Evolutionary conservation across 2,113 vertebrate genomes (phyloP).

Genomic region (Notarius quadriscutis): DNA sequence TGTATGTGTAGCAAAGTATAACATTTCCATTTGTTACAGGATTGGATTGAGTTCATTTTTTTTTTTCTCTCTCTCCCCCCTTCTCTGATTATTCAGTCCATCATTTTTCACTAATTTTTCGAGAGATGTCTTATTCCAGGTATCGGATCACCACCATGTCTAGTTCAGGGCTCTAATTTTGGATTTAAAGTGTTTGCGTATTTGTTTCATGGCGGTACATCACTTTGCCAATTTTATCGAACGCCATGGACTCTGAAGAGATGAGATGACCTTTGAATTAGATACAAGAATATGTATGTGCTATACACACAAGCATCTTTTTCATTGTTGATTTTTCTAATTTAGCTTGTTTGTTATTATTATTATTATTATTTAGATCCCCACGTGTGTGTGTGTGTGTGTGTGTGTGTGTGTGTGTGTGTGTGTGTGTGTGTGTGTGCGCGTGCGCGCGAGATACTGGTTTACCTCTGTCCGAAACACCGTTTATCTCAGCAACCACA

Average conservation of each 20-base stretch:
- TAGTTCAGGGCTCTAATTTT: not conserved
- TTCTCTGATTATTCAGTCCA: not conserved
- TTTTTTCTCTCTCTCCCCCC: not conserved
- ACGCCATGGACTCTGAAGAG: not conserved
- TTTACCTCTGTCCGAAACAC: too few species aligned
- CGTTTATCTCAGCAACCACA: too few species aligned
- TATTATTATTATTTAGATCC: too few species aligned
- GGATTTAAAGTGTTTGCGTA: not conserved
- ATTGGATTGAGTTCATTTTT: not conserved
- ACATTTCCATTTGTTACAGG: not conserved
- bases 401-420: too few species aligned
- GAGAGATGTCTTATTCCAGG: not conserved
- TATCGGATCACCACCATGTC: not conserved
- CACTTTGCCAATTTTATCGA: not conserved
- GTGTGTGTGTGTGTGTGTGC: too few species aligned
- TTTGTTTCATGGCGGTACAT: not conserved
- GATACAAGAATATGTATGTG: too few species aligned
- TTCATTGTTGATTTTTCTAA: too few species aligned
- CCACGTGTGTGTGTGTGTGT: too few species aligned
- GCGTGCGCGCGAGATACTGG: too few species aligned
- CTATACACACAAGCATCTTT: not conserved
- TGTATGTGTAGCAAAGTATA: not conserved
- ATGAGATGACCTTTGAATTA: too few species aligned
- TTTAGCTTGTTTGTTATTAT: too few species aligned
- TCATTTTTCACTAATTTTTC: not conserved